phyloP scores from a whole-genome alignment of 2,113 vertebrate species.

The Sylvia atricapilla region DNA sequence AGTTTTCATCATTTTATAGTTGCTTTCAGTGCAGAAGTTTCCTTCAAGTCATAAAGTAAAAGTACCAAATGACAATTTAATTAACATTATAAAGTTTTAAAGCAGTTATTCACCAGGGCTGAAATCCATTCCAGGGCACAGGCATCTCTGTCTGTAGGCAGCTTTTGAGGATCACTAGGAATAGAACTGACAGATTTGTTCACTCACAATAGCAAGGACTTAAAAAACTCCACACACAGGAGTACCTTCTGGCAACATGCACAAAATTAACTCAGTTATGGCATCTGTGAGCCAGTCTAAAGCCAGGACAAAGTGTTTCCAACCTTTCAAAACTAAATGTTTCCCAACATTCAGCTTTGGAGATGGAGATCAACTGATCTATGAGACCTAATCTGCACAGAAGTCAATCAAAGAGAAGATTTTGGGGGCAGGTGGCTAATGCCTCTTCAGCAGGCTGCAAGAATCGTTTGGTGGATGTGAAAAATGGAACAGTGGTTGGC shows the following conservation, averaged over 20 bases:
- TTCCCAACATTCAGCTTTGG: background rate
- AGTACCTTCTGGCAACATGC: background rate
- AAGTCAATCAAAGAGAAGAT: background rate
- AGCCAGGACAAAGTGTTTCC: background rate
- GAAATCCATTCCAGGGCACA: background rate
- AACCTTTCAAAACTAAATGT: background rate
- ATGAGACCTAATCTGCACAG: background rate
- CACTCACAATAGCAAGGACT: background rate
- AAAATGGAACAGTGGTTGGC: background rate
- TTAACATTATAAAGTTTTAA: background rate
- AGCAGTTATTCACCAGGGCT: background rate
- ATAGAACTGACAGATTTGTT: background rate
- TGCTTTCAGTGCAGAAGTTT: background rate
- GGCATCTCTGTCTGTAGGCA: background rate
- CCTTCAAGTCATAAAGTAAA: background rate
- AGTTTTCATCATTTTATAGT: background rate
- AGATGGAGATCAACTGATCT: background rate
- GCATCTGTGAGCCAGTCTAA: background rate
- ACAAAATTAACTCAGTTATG: background rate
- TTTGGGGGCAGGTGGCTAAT: background rate
- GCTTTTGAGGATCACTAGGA: background rate
- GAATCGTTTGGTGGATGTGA: background rate
- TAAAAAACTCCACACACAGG: background rate
- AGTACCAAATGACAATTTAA: background rate
- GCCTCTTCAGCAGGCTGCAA: background rate